Evolutionary conservation across 30 jellyfish, hydroid and myxozoan genomes (phyloP).

Genomic region (Pseudorhiza aurosa): DNA sequence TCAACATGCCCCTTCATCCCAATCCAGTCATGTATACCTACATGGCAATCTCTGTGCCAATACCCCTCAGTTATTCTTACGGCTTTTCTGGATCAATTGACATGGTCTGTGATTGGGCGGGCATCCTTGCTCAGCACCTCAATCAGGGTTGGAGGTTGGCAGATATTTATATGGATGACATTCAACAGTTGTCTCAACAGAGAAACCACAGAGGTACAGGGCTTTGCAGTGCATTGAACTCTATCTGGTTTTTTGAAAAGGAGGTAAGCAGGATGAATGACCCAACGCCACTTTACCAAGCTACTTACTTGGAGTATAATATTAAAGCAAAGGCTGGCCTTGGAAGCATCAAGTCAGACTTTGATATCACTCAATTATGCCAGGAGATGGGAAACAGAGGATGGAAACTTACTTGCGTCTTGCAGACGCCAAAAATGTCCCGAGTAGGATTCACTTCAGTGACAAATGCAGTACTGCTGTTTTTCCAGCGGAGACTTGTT

Average conservation of each 20-base stretch:
- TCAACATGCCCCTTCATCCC: conserved; percentile 68
- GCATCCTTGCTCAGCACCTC: conserved; percentile 45
- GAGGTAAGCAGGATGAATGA: conserved; percentile 34
- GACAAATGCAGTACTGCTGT: conserved; percentile 13
- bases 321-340: conserved; percentile 22
- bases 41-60: conserved; percentile 34
- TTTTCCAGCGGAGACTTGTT: not conserved
- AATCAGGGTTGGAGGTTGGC: conserved; percentile 72
- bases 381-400: conserved; percentile 71
- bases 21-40: conserved; percentile 43
- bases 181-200: not conserved
- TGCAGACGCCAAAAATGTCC: conserved; percentile 47
- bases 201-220: not conserved
- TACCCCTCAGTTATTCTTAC: conserved; percentile 6
- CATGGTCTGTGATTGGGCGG: conserved; percentile 52
- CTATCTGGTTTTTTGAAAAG: conserved; percentile 74
- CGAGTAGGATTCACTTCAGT: conserved; percentile 20
- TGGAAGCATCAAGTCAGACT: not conserved
- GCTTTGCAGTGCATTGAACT: not conserved
- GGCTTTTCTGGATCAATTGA: conserved; percentile 7
- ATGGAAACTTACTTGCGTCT: conserved; percentile 61
- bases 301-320: conserved; percentile 33
- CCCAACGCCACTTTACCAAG: conserved; percentile 53
- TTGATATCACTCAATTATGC: conserved; percentile 29
- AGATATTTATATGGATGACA: conserved; percentile 53